Evolutionary conservation across 1,140 invertebrate genomes (phyloP), one percentile per base, ranked within the genome.

Genomic region (Augochlora pura): DNA sequence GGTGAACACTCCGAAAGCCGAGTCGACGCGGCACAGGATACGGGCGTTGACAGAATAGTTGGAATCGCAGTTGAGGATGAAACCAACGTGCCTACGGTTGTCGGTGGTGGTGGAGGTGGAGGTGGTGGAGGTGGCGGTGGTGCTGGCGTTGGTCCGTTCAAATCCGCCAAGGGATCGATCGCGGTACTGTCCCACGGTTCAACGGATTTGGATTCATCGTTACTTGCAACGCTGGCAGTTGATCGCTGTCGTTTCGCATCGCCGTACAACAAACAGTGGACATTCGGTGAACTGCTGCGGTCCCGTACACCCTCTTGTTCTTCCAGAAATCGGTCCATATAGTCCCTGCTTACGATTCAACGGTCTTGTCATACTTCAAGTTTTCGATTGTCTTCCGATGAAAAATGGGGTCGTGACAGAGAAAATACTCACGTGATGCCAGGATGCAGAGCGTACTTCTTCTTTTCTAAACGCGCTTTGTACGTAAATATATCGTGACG

Each of bases 401-500:
- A 23, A 32, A 64, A 74, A 80, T 27, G 21, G 60, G 71, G 70
- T 16, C 25, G 25, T 14, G 38, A 77, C 52, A 76, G 77, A 85
- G 73, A 95, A 95, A 74, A 88, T 84, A 91, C 92, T 92, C 86
- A 93, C 92, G 96, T 96, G 89, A 92, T 95, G 80, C 96, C 96
- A 62, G 96, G 96, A 93, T 97, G 96, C 46, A 97, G 90, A 42
- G 95, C 94, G 90, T 96, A 97, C 90, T 96, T 96, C 84, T 96
- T 96, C 91, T 97, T 97, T 88, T 97, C 96, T 72, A 97, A 88
- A 82, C 96, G 93, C 39, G 95, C 95, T 92, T 96, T 96, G 87
- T 95, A 96, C 8, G 96, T 96, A 91, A 96, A 97, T 84, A 96
- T 96, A 93, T 99, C 99, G 92, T 99, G 98, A 59, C 99, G 94